Conservation (phyloP, 2,888 invertebrate genomes). For the Yponomeuta plumbellus region DNA sequence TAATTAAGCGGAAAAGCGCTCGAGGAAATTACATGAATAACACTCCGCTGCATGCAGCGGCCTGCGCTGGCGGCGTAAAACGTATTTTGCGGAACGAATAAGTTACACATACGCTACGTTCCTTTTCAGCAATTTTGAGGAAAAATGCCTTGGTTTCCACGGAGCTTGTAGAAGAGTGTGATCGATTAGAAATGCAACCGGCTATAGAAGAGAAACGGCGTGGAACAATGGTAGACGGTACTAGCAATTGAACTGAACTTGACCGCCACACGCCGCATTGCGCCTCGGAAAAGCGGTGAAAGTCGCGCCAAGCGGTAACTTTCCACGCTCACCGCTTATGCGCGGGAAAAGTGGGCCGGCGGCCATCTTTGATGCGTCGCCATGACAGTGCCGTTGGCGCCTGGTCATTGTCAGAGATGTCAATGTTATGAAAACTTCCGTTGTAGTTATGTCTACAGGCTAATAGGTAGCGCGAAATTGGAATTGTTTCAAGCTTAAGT, state of each 20-base stretch:
- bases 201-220: neutral
- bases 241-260: slow-evolving; percentile 34
- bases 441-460: slow-evolving; percentile 45
- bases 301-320: slow-evolving; percentile 72
- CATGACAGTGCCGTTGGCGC: slow-evolving; percentile 36
- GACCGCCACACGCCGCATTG: slow-evolving; percentile 67
- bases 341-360: slow-evolving; percentile 71
- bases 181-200: neutral
- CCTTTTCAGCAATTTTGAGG: neutral
- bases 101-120: neutral
- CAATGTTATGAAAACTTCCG: slow-evolving; percentile 56
- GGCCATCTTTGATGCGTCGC: slow-evolving; percentile 61
- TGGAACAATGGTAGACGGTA: neutral
- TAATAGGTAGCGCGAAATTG: slow-evolving; percentile 30
- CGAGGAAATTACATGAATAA: neutral
- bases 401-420: slow-evolving; percentile 52
- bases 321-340: slow-evolving; percentile 66
- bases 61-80: slow-evolving; percentile 35
- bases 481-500: slow-evolving; percentile 44
- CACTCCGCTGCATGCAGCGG: neutral
- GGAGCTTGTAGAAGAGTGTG: neutral
- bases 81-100: slow-evolving; percentile 17
- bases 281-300: slow-evolving; percentile 71
- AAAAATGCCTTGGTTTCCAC: too few relatives aligned
- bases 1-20: neutral